Percentiles rank a stretch among this genome's conserved stretches.
These are phyloP conservation scores for Stenolophus ochropezus DNA, from an alignment of 2,888 invertebrate genomes.

Conservation along the genomic window DNA sequence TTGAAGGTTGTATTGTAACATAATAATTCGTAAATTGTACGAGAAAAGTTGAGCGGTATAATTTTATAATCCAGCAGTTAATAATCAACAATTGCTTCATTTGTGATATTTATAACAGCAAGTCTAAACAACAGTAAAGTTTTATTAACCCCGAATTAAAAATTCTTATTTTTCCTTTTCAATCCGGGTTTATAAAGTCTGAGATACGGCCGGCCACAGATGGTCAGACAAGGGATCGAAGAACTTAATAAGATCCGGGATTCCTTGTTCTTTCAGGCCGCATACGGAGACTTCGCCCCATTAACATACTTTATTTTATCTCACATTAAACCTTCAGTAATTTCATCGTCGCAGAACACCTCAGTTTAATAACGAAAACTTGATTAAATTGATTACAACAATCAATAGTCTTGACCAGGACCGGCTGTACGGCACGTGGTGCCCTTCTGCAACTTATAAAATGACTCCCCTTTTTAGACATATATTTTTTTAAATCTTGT, in stretches of 20 bases:
- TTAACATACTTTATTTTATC: conserved; percentile 44
- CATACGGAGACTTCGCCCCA: not conserved
- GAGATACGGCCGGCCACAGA: conserved; percentile 38
- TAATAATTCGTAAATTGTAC: not conserved
- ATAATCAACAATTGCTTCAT: conserved; percentile 2
- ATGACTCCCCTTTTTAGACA: too few species aligned
- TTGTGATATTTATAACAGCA: not conserved
- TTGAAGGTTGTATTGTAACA: too few species aligned
- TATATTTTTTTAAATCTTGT: too few species aligned
- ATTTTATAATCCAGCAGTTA: not conserved
- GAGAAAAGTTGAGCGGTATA: not conserved
- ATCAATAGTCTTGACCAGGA: too few species aligned
- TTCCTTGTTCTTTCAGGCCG: not conserved
- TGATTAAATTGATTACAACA: too few species aligned
- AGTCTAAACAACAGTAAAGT: conserved; percentile 37
- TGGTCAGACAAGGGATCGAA: conserved; percentile 41
- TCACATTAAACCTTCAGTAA: too few species aligned
- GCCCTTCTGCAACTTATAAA: too few species aligned
- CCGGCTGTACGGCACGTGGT: too few species aligned
- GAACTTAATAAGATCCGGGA: conserved; percentile 46
- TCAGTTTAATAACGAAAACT: too few species aligned
- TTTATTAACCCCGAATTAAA: conserved; percentile 43
- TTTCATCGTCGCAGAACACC: too few species aligned
- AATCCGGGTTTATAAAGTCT: conserved; percentile 44
- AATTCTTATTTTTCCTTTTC: conserved; percentile 42